Evolutionary conservation across 1,140 invertebrate species (phyloP), one percentile per base, ranked within the genome.

Genomic region (Matsumurasca onukii): DNA sequence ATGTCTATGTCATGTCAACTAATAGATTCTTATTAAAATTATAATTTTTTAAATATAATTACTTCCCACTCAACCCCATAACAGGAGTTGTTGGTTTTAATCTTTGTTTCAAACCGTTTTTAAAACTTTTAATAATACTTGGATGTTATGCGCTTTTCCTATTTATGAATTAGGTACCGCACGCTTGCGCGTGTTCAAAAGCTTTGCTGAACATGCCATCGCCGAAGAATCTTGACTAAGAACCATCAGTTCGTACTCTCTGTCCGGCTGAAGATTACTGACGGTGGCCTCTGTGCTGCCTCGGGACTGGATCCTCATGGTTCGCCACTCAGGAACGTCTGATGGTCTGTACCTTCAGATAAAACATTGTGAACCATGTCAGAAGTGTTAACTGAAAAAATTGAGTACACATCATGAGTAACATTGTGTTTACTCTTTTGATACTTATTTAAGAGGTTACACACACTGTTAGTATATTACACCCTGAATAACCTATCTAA

Each of bases 181-280:
- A n/a, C n/a, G n/a, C n/a, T n/a, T n/a, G n/a, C n/a, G n/a, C n/a
- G n/a, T n/a, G n/a, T n/a, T n/a, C n/a, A n/a, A 96, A 82, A 3
- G 91, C 86, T 78, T 94, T 92, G 77, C 94, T 96, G 76, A 94
- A 94, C 80, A 95, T 89, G 15, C 94, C 93, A 74, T 96, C 92
- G 1, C 94, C 94, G 89, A 82, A 73, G 88, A 85, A 78, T 97
- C 95, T 74, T 93, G 89, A 70, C 93, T 91, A 25, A 96, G 82
- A 31, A 97, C 91, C 85, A 94, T 94, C 74, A 98, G 91, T 80
- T 97, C 93, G 77, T 97, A 97, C 74, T 90, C 86, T 27, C 86
- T 84, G 29, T 90, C 90, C 3, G 93, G 86, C 39, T 82, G 81
- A 64, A 98, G 83, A 69, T 89, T 88, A 69, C 87, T 86, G 55